Base-by-base conservation (phyloP, 2,113 vertebrate species). In the Dromas ardeola region DNA sequence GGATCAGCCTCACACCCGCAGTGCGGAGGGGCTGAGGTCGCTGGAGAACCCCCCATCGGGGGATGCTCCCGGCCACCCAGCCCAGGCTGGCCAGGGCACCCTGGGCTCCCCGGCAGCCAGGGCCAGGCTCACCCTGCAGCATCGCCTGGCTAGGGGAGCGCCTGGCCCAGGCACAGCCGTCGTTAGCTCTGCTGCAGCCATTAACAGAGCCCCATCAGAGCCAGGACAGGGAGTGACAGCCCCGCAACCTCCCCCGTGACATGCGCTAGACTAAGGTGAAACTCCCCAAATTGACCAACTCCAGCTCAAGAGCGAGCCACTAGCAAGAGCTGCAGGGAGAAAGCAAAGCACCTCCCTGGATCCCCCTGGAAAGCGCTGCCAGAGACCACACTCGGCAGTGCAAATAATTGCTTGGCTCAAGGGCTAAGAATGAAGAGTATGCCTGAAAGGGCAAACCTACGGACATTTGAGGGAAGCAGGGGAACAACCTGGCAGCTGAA, bases 311-410 rank as follows among this genome's bases (percentile, higher is more conserved):
- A 56, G 26, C 29, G 22, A 23, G 80, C 15, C 0, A 0, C 36
- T 11, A n/a, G 36, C 9, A 8, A 52, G 15, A 26, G 32, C 30
- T n/a, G 47, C 23, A 5, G 3, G 25, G 13, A 59, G 12, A 45
- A 36, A 26, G 34, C 40, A 5, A 5, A 1, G 43, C 53, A 66
- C 7, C 17, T 69, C 17, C 32, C 3, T 1, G 2, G 4, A 21
- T 6, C 5, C 43, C 7, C 4, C 8, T 36, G 9, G 2, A 72
- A 76, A 80, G 27, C 61, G 21, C 12, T 2, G 21, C 88, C 25
- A 52, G n/a, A 66, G 56, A 11, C 10, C 4, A 1, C 55, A 8
- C 25, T 6, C 0, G 0, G 10, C 71, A 11, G 9, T 0, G 4
- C 43, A 30, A 38, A 2, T 0, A 32, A 25, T 6, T 13, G 30